These are phyloP conservation scores for Octopus bimaculoides DNA, from an alignment of 1,140 invertebrate species.

Conservation along the genomic window DNA sequence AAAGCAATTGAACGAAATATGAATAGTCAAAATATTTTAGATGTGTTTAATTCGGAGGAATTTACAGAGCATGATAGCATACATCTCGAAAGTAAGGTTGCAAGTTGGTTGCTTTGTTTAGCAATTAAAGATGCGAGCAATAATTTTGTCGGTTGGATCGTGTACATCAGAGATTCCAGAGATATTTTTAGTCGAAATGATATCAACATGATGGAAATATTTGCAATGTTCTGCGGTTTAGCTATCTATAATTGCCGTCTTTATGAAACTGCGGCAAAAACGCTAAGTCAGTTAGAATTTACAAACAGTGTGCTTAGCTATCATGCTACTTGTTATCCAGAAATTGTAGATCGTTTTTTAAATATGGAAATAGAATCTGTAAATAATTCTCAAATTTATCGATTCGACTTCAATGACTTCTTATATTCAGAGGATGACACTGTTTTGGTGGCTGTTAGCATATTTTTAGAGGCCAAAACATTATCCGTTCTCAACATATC, in stretches of 20 bases:
- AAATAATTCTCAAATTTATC: conserved; percentile 18
- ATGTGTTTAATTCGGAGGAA: no score
- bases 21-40: no score
- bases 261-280: conserved; percentile 90
- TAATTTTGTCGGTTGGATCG: not conserved
- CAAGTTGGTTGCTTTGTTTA: no score
- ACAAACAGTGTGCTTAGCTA: conserved; percentile 90
- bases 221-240: conserved; percentile 92
- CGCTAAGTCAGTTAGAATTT: conserved; percentile 76
- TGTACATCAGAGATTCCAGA: not conserved
- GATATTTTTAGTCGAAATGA: not conserved
- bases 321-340: conserved; percentile 82
- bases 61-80: no score
- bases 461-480: conserved; percentile 87
- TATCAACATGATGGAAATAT: conserved; percentile 75
- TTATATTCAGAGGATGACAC: conserved; percentile 80
- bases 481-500: conserved; percentile 87
- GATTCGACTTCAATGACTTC: conserved; percentile 22
- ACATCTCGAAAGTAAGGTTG: no score
- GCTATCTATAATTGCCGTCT: conserved; percentile 95
- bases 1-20: no score
- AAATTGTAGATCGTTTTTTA: conserved; percentile 73
- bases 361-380: conserved; percentile 15
- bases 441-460: conserved; percentile 79
- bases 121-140: no score